phyloP scores from a whole-genome alignment of 2,888 invertebrate species.

The Melipona beecheii region DNA sequence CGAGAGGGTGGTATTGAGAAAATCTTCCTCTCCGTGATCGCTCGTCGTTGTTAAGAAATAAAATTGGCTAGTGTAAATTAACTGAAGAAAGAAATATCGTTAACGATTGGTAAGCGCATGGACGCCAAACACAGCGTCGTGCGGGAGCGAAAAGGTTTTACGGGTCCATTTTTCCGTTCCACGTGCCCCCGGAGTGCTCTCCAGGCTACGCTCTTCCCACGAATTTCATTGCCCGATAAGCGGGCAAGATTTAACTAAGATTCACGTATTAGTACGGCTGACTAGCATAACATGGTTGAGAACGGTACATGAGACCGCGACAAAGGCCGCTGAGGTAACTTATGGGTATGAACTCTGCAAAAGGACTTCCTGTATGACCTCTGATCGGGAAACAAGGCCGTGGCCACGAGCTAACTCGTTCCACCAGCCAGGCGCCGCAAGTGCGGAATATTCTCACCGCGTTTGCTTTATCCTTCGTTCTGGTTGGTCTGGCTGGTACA shows the following conservation, averaged over 20 bases:
- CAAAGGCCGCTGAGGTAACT: conserved; percentile 60
- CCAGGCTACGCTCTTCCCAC: conserved; percentile 48
- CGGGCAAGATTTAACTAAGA: conserved; percentile 53
- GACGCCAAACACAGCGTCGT: not conserved
- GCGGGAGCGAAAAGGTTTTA: conserved; percentile 6
- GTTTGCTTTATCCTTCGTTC: not conserved
- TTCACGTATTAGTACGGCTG: conserved; percentile 57
- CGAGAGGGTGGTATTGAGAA: too few species aligned
- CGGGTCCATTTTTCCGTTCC: not conserved
- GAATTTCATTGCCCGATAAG: conserved; percentile 55
- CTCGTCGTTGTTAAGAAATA: too few species aligned
- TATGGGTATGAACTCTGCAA: conserved; percentile 65
- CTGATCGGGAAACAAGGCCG: conserved; percentile 64
- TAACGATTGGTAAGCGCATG: not conserved
- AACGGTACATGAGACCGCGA: conserved; percentile 60
- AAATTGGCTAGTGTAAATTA: too few species aligned
- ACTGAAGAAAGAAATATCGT: too few species aligned
- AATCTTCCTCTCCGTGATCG: too few species aligned
- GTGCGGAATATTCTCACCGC: conserved; percentile 24
- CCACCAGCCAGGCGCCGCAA: conserved; percentile 28
- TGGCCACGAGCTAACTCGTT: conserved; percentile 53
- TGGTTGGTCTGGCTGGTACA: not conserved
- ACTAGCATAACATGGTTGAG: conserved; percentile 55
- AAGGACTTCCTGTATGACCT: conserved; percentile 64
- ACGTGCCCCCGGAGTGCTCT: not conserved